phyloP scores from a whole-genome alignment of 2,797 vertebrate genomes.

The Distichodus sexfasciatus region DNA sequence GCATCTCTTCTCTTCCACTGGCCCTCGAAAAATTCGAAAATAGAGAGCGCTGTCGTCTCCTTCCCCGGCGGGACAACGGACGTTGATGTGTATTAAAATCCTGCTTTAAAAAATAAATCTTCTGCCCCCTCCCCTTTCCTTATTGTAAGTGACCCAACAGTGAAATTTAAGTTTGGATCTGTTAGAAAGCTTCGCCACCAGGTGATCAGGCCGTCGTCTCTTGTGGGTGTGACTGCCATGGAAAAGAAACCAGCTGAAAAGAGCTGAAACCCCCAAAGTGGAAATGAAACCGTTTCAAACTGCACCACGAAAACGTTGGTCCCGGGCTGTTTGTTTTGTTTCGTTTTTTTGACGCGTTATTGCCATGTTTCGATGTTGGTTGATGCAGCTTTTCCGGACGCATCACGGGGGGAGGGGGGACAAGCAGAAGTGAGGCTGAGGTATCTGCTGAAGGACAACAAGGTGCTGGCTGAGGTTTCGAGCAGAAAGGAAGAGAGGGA shows the following conservation, averaged over 20 bases:
- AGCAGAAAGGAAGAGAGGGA: conserved; percentile 42
- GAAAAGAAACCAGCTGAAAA: conserved; percentile 24
- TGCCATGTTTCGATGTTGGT: conserved; percentile 25
- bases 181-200: conserved; percentile 36
- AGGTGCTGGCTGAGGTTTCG: conserved; percentile 70
- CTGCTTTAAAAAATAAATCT: conserved; percentile 79
- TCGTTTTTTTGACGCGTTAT: conserved; percentile 66
- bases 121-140: conserved; percentile 36
- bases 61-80: conserved; percentile 60
- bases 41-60: conserved; percentile 44
- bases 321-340: conserved; percentile 73
- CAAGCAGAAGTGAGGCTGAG: conserved; percentile 57
- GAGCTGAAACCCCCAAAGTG: neutral
- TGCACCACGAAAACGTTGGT: conserved; percentile 75
- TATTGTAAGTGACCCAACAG: conserved; percentile 53
- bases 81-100: conserved; percentile 77
- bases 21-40: conserved; percentile 55
- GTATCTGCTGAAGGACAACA: conserved; percentile 74
- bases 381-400: conserved; percentile 31
- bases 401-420: conserved; percentile 52
- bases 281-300: conserved; percentile 30
- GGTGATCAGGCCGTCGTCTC: too few relatives aligned
- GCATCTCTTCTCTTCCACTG: conserved; percentile 31
- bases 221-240: too few relatives aligned
- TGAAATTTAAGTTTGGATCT: conserved; percentile 56